Evolutionary conservation across 2,888 invertebrate genomes (phyloP).

Genomic region (Cybosia mesomella): DNA sequence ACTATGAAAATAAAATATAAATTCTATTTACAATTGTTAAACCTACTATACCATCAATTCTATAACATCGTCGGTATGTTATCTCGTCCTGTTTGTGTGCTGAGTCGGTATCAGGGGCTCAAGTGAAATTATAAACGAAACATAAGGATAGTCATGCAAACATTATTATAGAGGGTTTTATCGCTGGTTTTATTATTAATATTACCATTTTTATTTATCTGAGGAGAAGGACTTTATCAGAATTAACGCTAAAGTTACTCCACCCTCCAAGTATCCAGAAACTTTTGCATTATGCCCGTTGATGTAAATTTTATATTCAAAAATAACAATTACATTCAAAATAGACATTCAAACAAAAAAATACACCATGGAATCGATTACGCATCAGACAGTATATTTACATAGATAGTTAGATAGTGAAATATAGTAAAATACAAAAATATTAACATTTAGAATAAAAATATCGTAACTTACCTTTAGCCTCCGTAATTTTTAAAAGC

Average conservation of each 20-base stretch:
- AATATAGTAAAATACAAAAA: conserved; percentile 46
- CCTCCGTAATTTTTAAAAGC: conserved; percentile 51
- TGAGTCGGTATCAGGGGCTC: conserved; percentile 82
- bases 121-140: conserved; percentile 83
- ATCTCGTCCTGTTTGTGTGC: conserved; percentile 79
- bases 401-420: conserved; percentile 46
- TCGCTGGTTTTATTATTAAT: conserved; percentile 54
- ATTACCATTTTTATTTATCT: conserved; percentile 50
- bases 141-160: conserved; percentile 80
- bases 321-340: conserved; percentile 53
- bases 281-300: conserved; percentile 40
- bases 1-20: conserved; percentile 73
- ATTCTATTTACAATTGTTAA: conserved; percentile 63
- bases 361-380: conserved; percentile 82
- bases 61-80: conserved; percentile 53
- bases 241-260: conserved; percentile 51
- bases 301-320: conserved; percentile 27
- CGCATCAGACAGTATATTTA: conserved; percentile 58
- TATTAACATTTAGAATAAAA: conserved; percentile 52
- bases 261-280: conserved; percentile 85
- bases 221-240: conserved; percentile 48
- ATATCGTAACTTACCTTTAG: conserved; percentile 75
- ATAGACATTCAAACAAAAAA: conserved; percentile 62
- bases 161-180: conserved; percentile 68
- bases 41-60: conserved; percentile 61